These are phyloP conservation scores for Cecropterus lyciades DNA, from an alignment of 1,140 invertebrate species.

Conservation along the genomic window DNA sequence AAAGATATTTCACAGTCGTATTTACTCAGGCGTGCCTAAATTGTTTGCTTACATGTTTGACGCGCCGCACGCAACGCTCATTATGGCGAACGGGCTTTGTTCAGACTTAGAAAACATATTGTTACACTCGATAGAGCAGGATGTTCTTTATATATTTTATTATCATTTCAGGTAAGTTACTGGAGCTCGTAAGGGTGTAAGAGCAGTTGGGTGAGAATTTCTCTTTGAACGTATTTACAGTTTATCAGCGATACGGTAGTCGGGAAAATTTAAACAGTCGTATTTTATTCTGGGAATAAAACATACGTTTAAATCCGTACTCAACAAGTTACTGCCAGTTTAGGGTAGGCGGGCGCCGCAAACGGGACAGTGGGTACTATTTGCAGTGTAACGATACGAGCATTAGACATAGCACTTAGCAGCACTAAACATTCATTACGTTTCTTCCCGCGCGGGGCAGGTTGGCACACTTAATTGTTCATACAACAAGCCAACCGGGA, in stretches of 20 bases:
- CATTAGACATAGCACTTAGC: conserved; percentile 65
- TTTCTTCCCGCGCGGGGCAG: conserved; percentile 71
- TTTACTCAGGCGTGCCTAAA: conserved; percentile 83
- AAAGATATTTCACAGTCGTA: conserved; percentile 81
- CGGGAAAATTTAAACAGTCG: conserved; percentile 35
- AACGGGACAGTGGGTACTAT: conserved; percentile 26
- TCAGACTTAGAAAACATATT: conserved; percentile 80
- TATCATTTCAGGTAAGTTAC: conserved; percentile 77
- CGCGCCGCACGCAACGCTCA: conserved; percentile 81
- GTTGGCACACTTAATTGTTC: conserved; percentile 80
- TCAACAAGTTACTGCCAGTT: conserved; percentile 47
- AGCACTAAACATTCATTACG: conserved; percentile 73
- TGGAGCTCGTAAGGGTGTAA: conserved; percentile 58
- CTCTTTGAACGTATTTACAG: conserved; percentile 61
- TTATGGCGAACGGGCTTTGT: conserved; percentile 79
- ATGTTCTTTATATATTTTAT: conserved; percentile 77
- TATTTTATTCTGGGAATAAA: conserved; percentile 27
- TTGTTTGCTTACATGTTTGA: conserved; percentile 84
- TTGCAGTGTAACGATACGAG: conserved; percentile 51
- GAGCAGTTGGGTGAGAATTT: conserved; percentile 63
- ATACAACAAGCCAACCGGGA: conserved; percentile 79
- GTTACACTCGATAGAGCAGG: conserved; percentile 75
- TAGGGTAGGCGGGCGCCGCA: conserved; percentile 8
- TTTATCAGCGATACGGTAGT: conserved; percentile 37
- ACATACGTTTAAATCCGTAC: conserved; percentile 24